Evolutionary conservation across 2,888 invertebrate genomes (phyloP).

Genomic region (Campoplex capitator): DNA sequence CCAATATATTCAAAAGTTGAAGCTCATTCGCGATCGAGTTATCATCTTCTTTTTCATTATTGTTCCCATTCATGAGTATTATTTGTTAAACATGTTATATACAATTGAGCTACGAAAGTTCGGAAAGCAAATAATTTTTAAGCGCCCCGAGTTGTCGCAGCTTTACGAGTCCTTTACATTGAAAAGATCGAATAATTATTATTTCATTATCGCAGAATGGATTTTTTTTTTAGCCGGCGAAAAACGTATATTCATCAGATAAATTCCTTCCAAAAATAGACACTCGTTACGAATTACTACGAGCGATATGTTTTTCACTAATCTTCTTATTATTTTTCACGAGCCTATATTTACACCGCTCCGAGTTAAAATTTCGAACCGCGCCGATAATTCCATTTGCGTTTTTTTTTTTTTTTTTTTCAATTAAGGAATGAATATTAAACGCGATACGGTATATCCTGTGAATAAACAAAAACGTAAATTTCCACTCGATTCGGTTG

Average conservation of each 20-base stretch:
- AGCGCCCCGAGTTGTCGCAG: too few species aligned
- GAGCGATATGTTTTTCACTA: background rate
- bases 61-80: background rate
- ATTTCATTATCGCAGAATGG: too few species aligned
- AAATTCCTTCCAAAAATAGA: background rate
- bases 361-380: background rate
- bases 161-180: too few species aligned
- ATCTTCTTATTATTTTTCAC: background rate
- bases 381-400: background rate
- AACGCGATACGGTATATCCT: background rate
- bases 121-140: too few species aligned
- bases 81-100: too few species aligned
- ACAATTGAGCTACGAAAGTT: too few species aligned
- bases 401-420: background rate
- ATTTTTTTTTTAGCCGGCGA: too few species aligned
- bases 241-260: background rate
- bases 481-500: background rate
- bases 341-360: background rate
- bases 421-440: background rate
- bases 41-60: background rate
- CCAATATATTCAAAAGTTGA: slow-evolving; percentile 33
- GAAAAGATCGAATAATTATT: too few species aligned
- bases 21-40: background rate
- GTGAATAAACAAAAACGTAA: background rate
- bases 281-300: background rate